Evolutionary conservation across 2,888 invertebrate species (phyloP).

Genomic region (Deilephila elpenor): DNA sequence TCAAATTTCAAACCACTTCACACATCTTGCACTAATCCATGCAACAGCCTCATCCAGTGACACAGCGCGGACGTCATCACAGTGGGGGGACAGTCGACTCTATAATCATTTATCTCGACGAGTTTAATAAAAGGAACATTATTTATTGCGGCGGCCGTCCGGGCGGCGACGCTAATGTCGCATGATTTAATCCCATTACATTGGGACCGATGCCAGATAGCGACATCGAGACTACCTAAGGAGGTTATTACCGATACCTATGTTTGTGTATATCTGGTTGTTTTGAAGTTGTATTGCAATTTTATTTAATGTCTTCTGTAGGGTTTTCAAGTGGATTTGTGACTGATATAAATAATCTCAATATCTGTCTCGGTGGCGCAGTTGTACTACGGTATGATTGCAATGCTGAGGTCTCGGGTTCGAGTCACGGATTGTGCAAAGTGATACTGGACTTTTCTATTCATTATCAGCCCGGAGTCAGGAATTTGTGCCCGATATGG

Average conservation of each 20-base stretch:
- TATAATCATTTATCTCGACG: constrained; percentile 83
- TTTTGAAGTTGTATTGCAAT: not conserved
- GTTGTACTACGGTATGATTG: too few relatives aligned
- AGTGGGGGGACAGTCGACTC: constrained; percentile 65
- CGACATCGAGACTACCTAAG: constrained; percentile 35
- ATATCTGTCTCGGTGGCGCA: too few relatives aligned
- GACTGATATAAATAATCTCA: too few relatives aligned
- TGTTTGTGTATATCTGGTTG: not conserved
- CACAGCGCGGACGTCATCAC: constrained; percentile 42
- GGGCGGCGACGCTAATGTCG: constrained; percentile 73
- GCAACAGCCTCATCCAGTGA: constrained; percentile 11
- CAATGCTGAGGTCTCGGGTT: too few relatives aligned
- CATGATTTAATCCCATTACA: constrained; percentile 83
- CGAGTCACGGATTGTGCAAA: too few relatives aligned
- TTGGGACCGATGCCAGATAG: constrained; percentile 74
- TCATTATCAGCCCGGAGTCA: too few relatives aligned
- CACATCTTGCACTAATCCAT: not conserved
- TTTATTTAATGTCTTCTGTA: not conserved
- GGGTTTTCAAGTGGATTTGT: not conserved
- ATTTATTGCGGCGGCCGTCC: constrained; percentile 77
- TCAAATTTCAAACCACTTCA: not conserved
- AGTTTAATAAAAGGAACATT: constrained; percentile 85
- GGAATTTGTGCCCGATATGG: too few relatives aligned
- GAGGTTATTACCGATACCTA: constrained; percentile 26
- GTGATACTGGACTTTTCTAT: too few relatives aligned